Conservation (phyloP, 2,113 vertebrate genomes). For the Orientallactaga bullata region DNA sequence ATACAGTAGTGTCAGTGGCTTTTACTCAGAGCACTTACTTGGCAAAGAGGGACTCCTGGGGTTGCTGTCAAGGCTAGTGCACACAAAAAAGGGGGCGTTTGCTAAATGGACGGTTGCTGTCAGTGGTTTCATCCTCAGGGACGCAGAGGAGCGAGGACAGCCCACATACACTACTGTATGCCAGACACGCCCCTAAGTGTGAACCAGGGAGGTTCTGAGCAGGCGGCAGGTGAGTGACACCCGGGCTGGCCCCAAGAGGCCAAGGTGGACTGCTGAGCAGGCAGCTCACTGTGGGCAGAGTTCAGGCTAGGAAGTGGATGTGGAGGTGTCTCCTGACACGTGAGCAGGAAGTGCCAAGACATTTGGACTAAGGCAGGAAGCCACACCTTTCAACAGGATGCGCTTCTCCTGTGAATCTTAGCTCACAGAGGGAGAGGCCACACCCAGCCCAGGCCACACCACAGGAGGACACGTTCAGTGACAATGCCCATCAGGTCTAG, state of each 20-base stretch:
- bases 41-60: neutral
- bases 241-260: neutral
- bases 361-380: neutral
- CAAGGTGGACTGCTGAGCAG: neutral
- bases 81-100: neutral
- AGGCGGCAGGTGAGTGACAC: neutral
- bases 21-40: constrained; percentile 1
- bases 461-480: neutral
- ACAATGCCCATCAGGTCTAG: neutral
- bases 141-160: neutral
- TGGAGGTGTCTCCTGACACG: neutral
- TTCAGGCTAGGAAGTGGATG: neutral
- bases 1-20: neutral
- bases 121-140: neutral
- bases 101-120: neutral
- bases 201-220: neutral
- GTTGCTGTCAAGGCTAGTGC: neutral
- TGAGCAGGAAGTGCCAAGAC: neutral
- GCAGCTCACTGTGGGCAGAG: neutral
- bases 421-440: neutral
- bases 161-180: neutral
- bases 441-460: neutral
- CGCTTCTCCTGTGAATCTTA: neutral
- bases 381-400: neutral
- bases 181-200: neutral